These are phyloP conservation scores for Erpetoichthys calabaricus DNA, from an alignment of 2,797 vertebrate species.

Conservation along the genomic window DNA sequence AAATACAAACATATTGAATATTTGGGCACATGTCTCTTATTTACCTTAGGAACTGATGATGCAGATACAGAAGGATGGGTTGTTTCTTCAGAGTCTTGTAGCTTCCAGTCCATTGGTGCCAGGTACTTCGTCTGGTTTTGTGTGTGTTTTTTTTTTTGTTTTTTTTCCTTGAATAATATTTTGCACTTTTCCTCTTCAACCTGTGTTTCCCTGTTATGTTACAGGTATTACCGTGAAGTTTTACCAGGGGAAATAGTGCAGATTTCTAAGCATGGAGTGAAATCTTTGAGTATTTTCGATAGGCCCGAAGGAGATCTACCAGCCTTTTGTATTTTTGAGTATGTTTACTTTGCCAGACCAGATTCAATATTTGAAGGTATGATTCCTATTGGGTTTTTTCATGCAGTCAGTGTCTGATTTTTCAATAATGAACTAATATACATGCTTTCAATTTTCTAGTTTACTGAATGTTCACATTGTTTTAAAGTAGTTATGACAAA, in stretches of 20 bases:
- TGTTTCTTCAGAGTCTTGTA: conserved; percentile 94
- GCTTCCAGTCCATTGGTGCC: conserved; percentile 95
- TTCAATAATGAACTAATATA: too few relatives aligned
- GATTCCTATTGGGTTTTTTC: conserved; percentile 13
- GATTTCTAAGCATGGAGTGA: conserved; percentile 74
- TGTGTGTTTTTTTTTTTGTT: too few relatives aligned
- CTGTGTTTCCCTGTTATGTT: neutral
- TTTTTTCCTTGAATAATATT: too few relatives aligned
- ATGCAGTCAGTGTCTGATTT: neutral
- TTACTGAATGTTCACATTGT: too few relatives aligned
- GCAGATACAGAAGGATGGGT: conserved; percentile 92
- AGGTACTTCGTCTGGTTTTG: conserved; percentile 55
- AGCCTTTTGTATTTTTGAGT: conserved; percentile 98
- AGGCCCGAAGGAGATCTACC: conserved; percentile 68
- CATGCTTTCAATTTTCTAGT: too few relatives aligned
- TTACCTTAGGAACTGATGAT: conserved; percentile 52
- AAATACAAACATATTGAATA: too few relatives aligned
- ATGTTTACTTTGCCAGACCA: conserved; percentile 95
- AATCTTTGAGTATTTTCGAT: conserved; percentile 66
- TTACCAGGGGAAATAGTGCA: conserved; percentile 92
- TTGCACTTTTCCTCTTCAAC: neutral
- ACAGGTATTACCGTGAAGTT: conserved; percentile 85
- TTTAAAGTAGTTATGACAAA: too few relatives aligned
- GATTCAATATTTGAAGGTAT: conserved; percentile 93
- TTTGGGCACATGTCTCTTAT: too few relatives aligned